phyloP scores from a whole-genome alignment of 2,113 vertebrate genomes.

The Podocnemis expansa region DNA sequence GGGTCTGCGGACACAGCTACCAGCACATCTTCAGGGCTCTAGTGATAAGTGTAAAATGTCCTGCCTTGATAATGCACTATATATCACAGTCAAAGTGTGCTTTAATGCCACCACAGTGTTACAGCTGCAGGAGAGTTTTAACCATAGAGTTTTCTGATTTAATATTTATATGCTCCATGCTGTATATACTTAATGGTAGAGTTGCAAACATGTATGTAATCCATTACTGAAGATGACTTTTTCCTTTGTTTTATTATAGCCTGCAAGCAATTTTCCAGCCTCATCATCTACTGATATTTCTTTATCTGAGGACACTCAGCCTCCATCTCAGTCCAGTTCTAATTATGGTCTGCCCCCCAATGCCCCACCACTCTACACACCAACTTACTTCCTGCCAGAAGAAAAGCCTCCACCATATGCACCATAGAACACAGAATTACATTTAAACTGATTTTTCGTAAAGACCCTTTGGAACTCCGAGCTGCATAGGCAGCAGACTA shows the following conservation, averaged over 20 bases:
- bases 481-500: background rate
- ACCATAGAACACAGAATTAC: slow-evolving; percentile 73
- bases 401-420: slow-evolving; percentile 94
- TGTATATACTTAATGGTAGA: background rate
- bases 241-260: slow-evolving; percentile 75
- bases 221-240: slow-evolving; percentile 19
- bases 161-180: background rate
- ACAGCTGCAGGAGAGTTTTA: background rate
- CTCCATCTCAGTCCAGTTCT: slow-evolving; percentile 80
- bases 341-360: slow-evolving; percentile 81
- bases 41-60: background rate
- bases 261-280: slow-evolving; percentile 71
- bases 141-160: background rate
- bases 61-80: background rate
- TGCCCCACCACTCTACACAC: slow-evolving; percentile 78
- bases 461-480: slow-evolving; percentile 8
- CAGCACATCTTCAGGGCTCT: too few relatives aligned
- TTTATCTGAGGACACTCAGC: slow-evolving; percentile 81
- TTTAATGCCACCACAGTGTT: background rate
- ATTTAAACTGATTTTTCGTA: slow-evolving; percentile 24
- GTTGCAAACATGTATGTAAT: background rate
- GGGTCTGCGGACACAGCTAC: too few relatives aligned
- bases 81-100: background rate
- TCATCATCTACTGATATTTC: slow-evolving; percentile 80
- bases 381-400: slow-evolving; percentile 78